Evolutionary conservation across 2,797 vertebrate genomes (phyloP).

Genomic region (Limosa lapponica): DNA sequence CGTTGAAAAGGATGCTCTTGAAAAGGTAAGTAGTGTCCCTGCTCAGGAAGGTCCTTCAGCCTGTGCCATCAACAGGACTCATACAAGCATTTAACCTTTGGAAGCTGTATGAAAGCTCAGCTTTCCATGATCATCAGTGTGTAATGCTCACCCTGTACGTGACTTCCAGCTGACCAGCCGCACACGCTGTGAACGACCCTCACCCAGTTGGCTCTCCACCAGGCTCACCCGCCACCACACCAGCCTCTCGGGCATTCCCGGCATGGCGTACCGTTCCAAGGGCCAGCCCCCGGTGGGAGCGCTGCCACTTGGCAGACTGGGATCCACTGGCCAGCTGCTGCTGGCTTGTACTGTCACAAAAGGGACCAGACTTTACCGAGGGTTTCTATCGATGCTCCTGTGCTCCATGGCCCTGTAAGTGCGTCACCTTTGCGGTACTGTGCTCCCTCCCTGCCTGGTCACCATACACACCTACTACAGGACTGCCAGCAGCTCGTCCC

Average conservation of each 20-base stretch:
- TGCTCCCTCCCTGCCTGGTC: neutral
- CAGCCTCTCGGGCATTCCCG: neutral
- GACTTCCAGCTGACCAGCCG: neutral
- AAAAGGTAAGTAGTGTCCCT: neutral
- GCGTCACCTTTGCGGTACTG: accelerated
- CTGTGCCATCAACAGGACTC: neutral
- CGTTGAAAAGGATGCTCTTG: neutral
- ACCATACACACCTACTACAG: neutral
- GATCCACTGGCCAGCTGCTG: neutral
- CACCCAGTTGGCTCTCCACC: neutral
- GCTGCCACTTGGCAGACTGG: neutral
- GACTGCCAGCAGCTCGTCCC: neutral
- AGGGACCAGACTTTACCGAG: neutral
- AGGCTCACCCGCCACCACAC: accelerated
- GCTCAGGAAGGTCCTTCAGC: neutral
- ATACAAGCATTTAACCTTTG: neutral
- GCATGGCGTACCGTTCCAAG: neutral
- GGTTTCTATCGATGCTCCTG: neutral
- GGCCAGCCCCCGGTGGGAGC: accelerated
- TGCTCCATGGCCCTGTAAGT: neutral
- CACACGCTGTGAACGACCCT: neutral
- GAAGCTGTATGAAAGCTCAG: neutral
- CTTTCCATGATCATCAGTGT: neutral
- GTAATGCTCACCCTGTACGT: accelerated
- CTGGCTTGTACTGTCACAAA: neutral